Percentiles rank a stretch among this genome's conserved stretches.
Evolutionary conservation across 2,888 invertebrate genomes (phyloP).

Genomic region (Catotricha subobsoleta): DNA sequence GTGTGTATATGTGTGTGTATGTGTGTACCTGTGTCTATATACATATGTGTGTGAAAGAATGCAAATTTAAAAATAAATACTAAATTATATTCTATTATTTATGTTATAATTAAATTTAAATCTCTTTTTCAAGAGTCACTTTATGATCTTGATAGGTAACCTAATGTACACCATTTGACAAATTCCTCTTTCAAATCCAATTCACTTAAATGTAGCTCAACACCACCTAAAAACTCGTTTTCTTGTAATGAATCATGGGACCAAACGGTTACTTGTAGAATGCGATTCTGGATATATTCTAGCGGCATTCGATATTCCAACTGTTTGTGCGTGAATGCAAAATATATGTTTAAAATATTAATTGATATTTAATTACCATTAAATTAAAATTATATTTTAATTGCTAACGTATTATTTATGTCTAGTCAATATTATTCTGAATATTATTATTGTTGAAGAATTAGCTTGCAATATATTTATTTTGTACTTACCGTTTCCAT

Average conservation of each 20-base stretch:
- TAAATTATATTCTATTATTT: no score
- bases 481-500: conserved; percentile 94
- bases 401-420: no score
- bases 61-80: no score
- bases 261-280: conserved; percentile 88
- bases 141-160: conserved; percentile 21
- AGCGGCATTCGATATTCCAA: conserved; percentile 74
- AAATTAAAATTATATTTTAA: conserved; percentile 5
- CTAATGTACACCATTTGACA: conserved; percentile 71
- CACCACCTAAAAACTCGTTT: conserved; percentile 88
- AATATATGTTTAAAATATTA: conserved; percentile 2
- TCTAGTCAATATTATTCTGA: no score
- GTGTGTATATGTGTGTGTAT: no score
- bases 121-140: no score
- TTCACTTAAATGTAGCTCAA: conserved; percentile 55
- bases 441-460: no score
- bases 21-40: no score
- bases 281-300: conserved; percentile 54
- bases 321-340: conserved; percentile 28
- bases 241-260: conserved; percentile 85
- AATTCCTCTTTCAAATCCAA: conserved; percentile 61
- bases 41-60: no score
- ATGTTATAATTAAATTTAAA: no score
- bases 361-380: not conserved
- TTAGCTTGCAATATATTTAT: no score